Conservation (phyloP, 2,888 invertebrate genomes). For the Drosophila tripunctata region DNA sequence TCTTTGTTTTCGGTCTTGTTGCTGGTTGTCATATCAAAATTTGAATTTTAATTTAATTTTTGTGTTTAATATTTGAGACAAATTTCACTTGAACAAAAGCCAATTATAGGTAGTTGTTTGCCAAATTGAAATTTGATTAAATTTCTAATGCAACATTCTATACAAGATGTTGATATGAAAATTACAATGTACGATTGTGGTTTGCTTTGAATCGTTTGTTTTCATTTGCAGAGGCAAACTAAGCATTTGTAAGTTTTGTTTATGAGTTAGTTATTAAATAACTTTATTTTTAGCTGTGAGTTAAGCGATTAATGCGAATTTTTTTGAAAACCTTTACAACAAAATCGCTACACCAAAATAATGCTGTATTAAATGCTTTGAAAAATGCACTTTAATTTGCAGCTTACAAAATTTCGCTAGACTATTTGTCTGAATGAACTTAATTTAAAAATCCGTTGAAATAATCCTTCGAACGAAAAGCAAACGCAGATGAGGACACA, state of each 20-base stretch:
- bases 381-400: too few relatives aligned
- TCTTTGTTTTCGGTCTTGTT: conserved; percentile 6
- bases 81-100: conserved; percentile 32
- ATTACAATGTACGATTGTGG: conserved; percentile 27
- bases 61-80: conserved; percentile 35
- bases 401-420: neutral
- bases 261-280: too few relatives aligned
- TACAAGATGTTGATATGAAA: conserved; percentile 42
- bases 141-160: conserved; percentile 45
- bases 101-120: conserved; percentile 27
- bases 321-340: too few relatives aligned
- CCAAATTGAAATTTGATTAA: conserved; percentile 69
- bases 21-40: conserved; percentile 27
- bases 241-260: too few relatives aligned
- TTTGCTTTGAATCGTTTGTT: conserved; percentile 11
- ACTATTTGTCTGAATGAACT: neutral
- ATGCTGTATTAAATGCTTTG: too few relatives aligned
- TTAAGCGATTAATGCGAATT: too few relatives aligned
- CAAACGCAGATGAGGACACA: neutral
- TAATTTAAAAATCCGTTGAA: neutral
- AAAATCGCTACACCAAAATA: too few relatives aligned
- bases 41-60: conserved; percentile 53
- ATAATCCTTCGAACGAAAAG: neutral
- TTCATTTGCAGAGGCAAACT: conserved; percentile 3
- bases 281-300: too few relatives aligned